Evolutionary conservation across 2,797 vertebrate genomes (phyloP).

Genomic region (Miopithecus talapoin): DNA sequence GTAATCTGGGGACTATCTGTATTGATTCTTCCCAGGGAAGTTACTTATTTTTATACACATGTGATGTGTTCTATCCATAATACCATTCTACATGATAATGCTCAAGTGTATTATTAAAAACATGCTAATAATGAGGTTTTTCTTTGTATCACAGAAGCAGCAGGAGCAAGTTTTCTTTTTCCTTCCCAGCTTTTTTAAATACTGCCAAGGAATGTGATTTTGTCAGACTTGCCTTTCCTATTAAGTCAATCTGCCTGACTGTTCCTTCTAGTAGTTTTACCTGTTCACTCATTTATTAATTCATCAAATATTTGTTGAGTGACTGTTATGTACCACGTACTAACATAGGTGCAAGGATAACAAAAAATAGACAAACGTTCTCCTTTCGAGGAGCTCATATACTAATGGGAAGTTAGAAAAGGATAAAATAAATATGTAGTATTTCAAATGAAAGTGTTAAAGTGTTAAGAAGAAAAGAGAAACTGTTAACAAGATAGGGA

Average conservation of each 20-base stretch:
- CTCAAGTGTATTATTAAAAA: slow-evolving; percentile 33
- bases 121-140: slow-evolving; percentile 38
- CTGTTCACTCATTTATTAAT: background rate
- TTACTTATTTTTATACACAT: slow-evolving; percentile 51
- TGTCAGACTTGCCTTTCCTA: background rate
- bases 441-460: background rate
- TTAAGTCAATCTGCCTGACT: background rate
- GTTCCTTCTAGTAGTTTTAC: background rate
- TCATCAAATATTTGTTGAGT: background rate
- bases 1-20: slow-evolving; percentile 24
- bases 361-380: background rate
- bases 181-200: background rate
- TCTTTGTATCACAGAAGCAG: background rate
- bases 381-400: background rate
- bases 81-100: background rate
- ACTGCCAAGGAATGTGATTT: slow-evolving; percentile 31
- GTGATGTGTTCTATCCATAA: slow-evolving; percentile 13
- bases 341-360: background rate
- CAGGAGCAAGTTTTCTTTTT: background rate
- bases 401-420: background rate
- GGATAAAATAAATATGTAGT: background rate
- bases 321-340: background rate
- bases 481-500: background rate
- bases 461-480: background rate
- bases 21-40: slow-evolving; percentile 67